Conservation (phyloP, 2,888 invertebrate species). For the Exephanes ischioxanthus region DNA sequence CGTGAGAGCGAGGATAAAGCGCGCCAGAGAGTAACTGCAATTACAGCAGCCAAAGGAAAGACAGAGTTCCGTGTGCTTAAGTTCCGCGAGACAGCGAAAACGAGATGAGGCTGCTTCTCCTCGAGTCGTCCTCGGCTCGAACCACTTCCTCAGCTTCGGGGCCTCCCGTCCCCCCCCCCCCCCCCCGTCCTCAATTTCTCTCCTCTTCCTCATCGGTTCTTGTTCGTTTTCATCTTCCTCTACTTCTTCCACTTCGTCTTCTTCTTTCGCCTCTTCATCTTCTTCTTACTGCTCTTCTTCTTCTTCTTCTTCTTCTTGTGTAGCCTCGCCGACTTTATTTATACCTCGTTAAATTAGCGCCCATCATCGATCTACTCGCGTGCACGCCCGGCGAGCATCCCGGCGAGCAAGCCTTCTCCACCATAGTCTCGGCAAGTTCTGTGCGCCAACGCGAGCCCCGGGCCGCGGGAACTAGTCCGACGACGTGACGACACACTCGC, state of each 20-base stretch:
- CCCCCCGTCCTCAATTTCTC: constrained; percentile 57
- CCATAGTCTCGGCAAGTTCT: constrained; percentile 47
- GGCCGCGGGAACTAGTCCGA: constrained; percentile 72
- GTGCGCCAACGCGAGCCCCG: constrained; percentile 68
- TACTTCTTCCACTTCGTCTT: constrained; percentile 56
- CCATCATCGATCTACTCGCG: constrained; percentile 78
- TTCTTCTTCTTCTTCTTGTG: constrained; percentile 48
- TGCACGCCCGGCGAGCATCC: constrained; percentile 63
- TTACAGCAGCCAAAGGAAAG: constrained; percentile 14
- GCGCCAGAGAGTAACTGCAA: constrained; percentile 30
- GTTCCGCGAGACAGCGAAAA: constrained; percentile 35
- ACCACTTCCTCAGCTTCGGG: constrained; percentile 69
- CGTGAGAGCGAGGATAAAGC: constrained; percentile 77
- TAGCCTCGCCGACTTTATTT: constrained; percentile 76
- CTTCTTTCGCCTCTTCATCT: constrained; percentile 21
- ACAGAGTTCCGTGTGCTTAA: constrained; percentile 32
- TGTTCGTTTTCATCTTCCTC: constrained; percentile 62
- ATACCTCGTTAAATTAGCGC: constrained; percentile 82
- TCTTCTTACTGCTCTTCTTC: constrained; percentile 31
- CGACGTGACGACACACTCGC: constrained; percentile 69
- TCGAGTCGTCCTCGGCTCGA: constrained; percentile 66
- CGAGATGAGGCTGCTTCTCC: constrained; percentile 44
- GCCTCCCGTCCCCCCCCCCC: constrained; percentile 23
- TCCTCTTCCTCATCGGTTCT: constrained; percentile 54
- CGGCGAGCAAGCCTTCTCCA: constrained; percentile 58